A percentile compares a stretch with the other conserved stretches of the same genome.
Conservation (phyloP, 2,113 vertebrate genomes). For the Cryptotis parvus region DNA sequence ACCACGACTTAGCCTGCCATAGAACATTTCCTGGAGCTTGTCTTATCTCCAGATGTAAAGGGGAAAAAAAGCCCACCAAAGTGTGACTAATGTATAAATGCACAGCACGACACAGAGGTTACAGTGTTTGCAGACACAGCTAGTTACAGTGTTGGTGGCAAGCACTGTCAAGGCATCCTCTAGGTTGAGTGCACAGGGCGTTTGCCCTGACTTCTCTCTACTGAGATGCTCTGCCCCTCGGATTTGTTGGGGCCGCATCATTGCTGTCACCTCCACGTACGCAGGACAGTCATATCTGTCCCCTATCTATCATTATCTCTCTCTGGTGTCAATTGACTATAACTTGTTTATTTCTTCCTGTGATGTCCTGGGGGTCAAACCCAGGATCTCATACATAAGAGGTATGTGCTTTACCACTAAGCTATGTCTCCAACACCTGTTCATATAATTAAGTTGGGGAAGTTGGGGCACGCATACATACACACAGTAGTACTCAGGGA, state of each 20-base stretch:
- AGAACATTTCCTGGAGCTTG: neutral
- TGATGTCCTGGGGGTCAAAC: neutral
- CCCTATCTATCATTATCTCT: neutral
- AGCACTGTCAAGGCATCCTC: neutral
- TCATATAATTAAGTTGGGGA: too few relatives aligned
- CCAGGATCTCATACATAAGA: neutral
- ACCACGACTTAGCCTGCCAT: constrained; percentile 19
- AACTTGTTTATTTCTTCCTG: neutral
- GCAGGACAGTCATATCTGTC: neutral
- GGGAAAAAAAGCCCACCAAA: neutral
- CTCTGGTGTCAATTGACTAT: neutral
- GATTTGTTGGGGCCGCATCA: neutral
- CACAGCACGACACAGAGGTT: neutral
- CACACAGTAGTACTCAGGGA: too few relatives aligned
- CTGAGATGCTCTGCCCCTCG: neutral
- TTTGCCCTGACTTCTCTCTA: neutral
- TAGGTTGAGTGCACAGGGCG: too few relatives aligned
- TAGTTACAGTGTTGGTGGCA: too few relatives aligned
- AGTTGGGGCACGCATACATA: too few relatives aligned
- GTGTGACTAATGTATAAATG: neutral
- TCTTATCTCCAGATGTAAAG: neutral
- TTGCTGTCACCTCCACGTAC: neutral
- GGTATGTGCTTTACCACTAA: neutral
- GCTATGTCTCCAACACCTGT: too few relatives aligned
- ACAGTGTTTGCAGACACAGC: neutral